Percentiles rank a stretch among this genome's conserved stretches.
Conservation (phyloP, 2,888 invertebrate species). For the Ochropleura leucogaster region DNA sequence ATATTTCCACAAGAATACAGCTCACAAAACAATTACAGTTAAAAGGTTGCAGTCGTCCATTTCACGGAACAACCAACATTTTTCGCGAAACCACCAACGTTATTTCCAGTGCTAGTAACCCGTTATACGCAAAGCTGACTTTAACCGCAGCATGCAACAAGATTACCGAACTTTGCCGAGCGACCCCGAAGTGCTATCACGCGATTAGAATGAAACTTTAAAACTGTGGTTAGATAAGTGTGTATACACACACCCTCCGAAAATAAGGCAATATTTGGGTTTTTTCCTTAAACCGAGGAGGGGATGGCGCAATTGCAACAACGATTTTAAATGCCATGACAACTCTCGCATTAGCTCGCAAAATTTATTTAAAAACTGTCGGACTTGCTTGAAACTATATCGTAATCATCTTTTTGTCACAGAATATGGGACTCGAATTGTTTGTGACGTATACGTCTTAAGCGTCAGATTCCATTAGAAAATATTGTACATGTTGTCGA, state of each 20-base stretch:
- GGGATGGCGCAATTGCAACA: too few species aligned
- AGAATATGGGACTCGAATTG: too few species aligned
- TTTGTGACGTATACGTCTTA: too few species aligned
- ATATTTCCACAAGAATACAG: slow-evolving; percentile 15
- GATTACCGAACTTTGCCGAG: slow-evolving; percentile 44
- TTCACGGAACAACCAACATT: slow-evolving; percentile 25
- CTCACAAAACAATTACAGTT: slow-evolving; percentile 43
- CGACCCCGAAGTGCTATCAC: slow-evolving; percentile 23
- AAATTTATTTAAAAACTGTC: too few species aligned
- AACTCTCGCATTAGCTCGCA: too few species aligned
- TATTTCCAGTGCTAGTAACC: slow-evolving; percentile 15
- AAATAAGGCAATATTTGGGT: too few species aligned
- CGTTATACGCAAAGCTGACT: slow-evolving; percentile 31
- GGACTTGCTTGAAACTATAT: too few species aligned
- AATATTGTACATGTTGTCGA: too few species aligned
- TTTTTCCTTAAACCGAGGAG: too few species aligned
- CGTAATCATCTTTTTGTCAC: too few species aligned
- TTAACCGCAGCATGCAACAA: slow-evolving; percentile 48
- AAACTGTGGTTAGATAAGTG: neutral
- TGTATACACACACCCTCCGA: neutral
- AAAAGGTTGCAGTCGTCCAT: slow-evolving; percentile 47
- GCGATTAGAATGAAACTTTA: slow-evolving; percentile 23
- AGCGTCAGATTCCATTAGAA: too few species aligned
- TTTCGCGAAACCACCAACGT: slow-evolving; percentile 13
- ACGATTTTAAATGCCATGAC: too few species aligned